phyloP scores from a whole-genome alignment of 2,113 vertebrate species.

The Nipponia nippon region DNA sequence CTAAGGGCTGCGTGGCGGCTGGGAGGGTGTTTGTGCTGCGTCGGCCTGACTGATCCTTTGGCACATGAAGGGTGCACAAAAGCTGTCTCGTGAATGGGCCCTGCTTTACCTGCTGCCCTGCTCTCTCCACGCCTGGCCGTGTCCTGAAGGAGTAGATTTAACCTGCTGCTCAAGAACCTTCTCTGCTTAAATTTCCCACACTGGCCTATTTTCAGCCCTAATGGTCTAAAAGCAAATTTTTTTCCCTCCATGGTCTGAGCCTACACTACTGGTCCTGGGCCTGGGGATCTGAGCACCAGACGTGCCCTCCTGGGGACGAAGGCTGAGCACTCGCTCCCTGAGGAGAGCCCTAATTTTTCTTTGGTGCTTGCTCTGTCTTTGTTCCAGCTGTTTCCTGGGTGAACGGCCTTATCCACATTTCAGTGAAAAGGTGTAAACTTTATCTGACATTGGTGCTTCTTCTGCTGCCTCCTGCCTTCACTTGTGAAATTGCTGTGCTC shows the following conservation, averaged over 20 bases:
- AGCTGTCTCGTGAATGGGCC: background rate
- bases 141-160: background rate
- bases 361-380: background rate
- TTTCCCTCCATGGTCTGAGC: background rate
- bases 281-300: background rate
- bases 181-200: background rate
- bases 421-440: background rate
- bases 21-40: background rate
- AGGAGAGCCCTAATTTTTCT: background rate
- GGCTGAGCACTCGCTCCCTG: background rate
- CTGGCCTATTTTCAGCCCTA: background rate
- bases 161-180: background rate
- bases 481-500: background rate
- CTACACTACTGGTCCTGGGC: background rate
- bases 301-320: background rate
- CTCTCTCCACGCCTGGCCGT: background rate
- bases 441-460: background rate
- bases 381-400: background rate
- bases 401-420: background rate
- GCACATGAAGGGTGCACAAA: background rate
- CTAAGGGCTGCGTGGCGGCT: rapidly evolving
- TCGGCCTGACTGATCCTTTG: background rate
- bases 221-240: background rate
- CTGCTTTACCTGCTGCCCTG: background rate
- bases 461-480: background rate